Evolutionary conservation across 2,113 vertebrate genomes (phyloP).

Genomic region (Cygnus atratus): DNA sequence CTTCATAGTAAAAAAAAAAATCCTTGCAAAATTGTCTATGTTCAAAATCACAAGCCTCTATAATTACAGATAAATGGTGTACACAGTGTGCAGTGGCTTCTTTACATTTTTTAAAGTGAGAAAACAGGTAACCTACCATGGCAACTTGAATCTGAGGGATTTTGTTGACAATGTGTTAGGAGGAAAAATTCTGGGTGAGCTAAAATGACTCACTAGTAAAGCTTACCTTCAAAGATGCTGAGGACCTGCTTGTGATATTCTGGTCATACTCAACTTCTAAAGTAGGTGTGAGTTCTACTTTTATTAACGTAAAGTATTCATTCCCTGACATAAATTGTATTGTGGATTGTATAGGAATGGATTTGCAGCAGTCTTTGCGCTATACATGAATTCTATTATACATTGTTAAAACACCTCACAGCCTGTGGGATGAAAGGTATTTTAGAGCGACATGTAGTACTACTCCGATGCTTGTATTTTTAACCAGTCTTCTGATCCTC

Average conservation of each 20-base stretch:
- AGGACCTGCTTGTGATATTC: background rate
- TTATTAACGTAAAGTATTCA: background rate
- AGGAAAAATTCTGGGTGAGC: background rate
- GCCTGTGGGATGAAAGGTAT: background rate
- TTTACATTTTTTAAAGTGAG: background rate
- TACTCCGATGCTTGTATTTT: background rate
- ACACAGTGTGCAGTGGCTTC: accelerated
- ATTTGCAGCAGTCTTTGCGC: background rate
- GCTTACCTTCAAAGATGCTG: background rate
- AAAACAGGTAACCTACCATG: background rate
- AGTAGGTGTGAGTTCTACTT: background rate
- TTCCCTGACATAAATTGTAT: background rate
- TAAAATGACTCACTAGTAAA: background rate
- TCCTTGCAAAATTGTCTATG: background rate
- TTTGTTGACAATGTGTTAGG: background rate
- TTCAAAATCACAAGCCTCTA: background rate
- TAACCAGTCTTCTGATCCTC: background rate
- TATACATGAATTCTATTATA: background rate
- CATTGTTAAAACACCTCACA: background rate
- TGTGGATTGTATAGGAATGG: background rate
- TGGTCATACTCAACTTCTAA: background rate
- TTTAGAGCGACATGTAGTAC: background rate
- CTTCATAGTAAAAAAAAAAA: background rate
- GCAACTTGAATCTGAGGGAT: background rate
- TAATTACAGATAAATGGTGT: background rate